Evolutionary conservation across 2,113 vertebrate genomes (phyloP).

Genomic region (Eurypyga helias): DNA sequence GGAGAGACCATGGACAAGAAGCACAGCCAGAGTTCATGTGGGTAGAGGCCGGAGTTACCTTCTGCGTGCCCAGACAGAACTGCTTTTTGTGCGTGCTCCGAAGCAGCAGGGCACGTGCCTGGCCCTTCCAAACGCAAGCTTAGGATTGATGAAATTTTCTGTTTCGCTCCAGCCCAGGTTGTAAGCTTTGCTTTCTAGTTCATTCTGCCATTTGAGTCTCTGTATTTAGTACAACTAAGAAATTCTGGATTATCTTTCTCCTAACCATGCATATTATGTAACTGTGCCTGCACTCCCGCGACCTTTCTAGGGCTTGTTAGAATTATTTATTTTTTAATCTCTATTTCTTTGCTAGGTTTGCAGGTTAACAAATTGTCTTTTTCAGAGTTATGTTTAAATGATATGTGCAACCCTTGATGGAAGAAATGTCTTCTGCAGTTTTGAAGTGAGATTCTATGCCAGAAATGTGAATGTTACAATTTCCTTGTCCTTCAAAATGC

Average conservation of each 20-base stretch:
- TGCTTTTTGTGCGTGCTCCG: background rate
- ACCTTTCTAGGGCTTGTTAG: background rate
- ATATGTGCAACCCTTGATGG: background rate
- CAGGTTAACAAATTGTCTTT: background rate
- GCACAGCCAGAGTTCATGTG: fast-evolving
- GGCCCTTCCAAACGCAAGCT: fast-evolving
- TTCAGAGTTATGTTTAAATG: background rate
- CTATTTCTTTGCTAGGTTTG: background rate
- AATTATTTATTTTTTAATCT: background rate
- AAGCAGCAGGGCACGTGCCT: fast-evolving
- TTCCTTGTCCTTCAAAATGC: background rate
- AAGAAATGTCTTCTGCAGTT: background rate
- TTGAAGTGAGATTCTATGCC: background rate
- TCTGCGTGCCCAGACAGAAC: background rate
- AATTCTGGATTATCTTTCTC: background rate
- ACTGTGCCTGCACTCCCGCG: background rate
- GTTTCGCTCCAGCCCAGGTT: background rate
- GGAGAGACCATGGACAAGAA: background rate
- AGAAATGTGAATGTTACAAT: background rate
- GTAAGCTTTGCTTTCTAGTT: background rate
- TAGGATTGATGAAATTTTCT: background rate
- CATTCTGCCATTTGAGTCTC: background rate
- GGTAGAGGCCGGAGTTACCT: background rate
- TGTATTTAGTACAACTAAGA: background rate
- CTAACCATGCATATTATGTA: background rate